Evolutionary conservation across 2,797 vertebrate genomes (phyloP).

Genomic region (Poeciliopsis infans): DNA sequence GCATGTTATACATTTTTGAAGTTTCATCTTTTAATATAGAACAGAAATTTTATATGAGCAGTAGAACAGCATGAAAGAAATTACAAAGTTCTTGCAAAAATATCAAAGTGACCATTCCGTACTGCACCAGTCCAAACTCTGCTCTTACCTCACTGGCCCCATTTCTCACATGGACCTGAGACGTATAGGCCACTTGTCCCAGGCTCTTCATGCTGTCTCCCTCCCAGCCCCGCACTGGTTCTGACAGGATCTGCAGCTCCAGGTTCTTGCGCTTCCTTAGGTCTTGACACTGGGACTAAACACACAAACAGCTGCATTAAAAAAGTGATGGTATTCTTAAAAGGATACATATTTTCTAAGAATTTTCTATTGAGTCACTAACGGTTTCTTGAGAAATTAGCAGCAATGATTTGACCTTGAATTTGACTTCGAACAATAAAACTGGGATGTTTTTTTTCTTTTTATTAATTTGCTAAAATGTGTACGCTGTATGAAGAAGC

Average conservation of each 20-base stretch:
- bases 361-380: neutral
- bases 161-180: conserved; percentile 90
- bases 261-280: conserved; percentile 94
- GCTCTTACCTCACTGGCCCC: conserved; percentile 88
- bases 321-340: neutral
- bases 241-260: conserved; percentile 95
- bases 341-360: neutral
- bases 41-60: neutral
- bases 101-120: neutral
- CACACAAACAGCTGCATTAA: conserved; percentile 6
- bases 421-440: neutral
- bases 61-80: neutral
- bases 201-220: conserved; percentile 94
- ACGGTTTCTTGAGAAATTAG: conserved; percentile 2
- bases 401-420: neutral
- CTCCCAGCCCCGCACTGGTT: conserved; percentile 94
- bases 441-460: neutral
- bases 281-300: conserved; percentile 91
- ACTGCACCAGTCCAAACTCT: neutral
- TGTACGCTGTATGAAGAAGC: conserved; percentile 7
- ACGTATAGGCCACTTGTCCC: conserved; percentile 91
- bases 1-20: neutral
- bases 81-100: neutral
- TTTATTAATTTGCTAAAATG: neutral
- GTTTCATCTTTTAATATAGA: neutral